A percentile compares a stretch with the other conserved stretches of the same genome.
These are phyloP conservation scores for Megastigmus dorsalis DNA, from an alignment of 2,888 invertebrate species.

Conservation along the genomic window DNA sequence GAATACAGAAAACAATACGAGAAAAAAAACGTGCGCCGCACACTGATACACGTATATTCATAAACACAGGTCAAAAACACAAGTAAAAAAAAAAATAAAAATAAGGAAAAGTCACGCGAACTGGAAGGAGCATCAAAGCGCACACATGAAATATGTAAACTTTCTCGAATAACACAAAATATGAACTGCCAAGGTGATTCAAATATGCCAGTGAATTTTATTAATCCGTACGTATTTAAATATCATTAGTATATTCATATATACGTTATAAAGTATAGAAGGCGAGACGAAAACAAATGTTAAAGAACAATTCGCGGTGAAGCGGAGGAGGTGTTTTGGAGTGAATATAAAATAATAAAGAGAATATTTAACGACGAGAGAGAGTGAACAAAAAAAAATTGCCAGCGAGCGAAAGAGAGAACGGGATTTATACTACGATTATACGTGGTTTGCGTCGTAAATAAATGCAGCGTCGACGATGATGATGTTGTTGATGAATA, in stretches of 20 bases:
- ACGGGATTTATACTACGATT: slow-evolving; percentile 67
- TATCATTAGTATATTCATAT: slow-evolving; percentile 69
- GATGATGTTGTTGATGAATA: neutral
- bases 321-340: slow-evolving; percentile 46
- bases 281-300: slow-evolving; percentile 51
- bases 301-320: slow-evolving; percentile 54
- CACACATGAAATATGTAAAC: slow-evolving; percentile 65
- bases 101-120: slow-evolving; percentile 53
- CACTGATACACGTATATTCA: slow-evolving; percentile 32
- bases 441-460: slow-evolving; percentile 33
- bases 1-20: neutral
- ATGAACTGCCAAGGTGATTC: slow-evolving; percentile 74
- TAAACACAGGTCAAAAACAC: neutral
- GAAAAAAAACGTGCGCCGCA: slow-evolving; percentile 35
- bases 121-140: slow-evolving; percentile 66
- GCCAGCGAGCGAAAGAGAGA: slow-evolving; percentile 51
- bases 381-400: slow-evolving; percentile 28
- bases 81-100: slow-evolving; percentile 9
- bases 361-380: slow-evolving; percentile 5
- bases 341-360: neutral
- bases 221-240: slow-evolving; percentile 64
- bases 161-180: slow-evolving; percentile 67
- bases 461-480: neutral
- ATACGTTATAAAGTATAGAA: slow-evolving; percentile 58
- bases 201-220: slow-evolving; percentile 74